phyloP scores from a whole-genome alignment of 2,888 invertebrate genomes.

The Periphyllus acericola region DNA sequence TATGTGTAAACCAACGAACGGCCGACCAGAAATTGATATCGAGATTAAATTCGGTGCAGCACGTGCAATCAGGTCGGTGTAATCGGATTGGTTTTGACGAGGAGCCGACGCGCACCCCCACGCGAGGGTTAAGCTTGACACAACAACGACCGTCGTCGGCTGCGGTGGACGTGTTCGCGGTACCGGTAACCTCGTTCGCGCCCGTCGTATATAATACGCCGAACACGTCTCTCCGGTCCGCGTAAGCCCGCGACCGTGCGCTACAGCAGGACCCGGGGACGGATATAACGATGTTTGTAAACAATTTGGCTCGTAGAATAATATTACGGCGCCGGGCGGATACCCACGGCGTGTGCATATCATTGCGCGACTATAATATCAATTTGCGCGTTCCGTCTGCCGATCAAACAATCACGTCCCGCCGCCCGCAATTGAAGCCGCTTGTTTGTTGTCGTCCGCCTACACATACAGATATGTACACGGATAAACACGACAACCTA shows the following conservation, averaged over 20 bases:
- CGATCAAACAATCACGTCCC: slow-evolving; percentile 3
- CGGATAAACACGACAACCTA: background rate
- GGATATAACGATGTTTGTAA: slow-evolving; percentile 21
- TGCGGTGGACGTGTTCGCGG: too few species aligned
- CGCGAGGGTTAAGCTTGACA: background rate
- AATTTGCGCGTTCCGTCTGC: background rate
- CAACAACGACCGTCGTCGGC: too few species aligned
- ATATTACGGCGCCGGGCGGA: background rate
- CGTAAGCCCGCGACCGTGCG: background rate
- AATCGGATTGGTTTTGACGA: slow-evolving; percentile 45
- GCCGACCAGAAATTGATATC: background rate
- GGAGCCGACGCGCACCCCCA: background rate
- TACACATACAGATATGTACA: background rate
- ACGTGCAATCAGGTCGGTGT: slow-evolving; percentile 9
- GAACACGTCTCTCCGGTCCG: background rate
- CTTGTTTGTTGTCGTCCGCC: slow-evolving; percentile 6
- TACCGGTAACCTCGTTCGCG: too few species aligned
- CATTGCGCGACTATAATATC: background rate
- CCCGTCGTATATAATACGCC: background rate
- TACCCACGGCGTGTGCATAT: background rate
- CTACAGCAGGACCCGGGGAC: background rate
- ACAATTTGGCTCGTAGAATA: slow-evolving; percentile 7
- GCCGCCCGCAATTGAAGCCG: slow-evolving; percentile 1
- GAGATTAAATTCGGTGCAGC: background rate
- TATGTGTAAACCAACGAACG: background rate